phyloP scores from a whole-genome alignment of 2,888 invertebrate species.

The Cerceris rybyensis region DNA sequence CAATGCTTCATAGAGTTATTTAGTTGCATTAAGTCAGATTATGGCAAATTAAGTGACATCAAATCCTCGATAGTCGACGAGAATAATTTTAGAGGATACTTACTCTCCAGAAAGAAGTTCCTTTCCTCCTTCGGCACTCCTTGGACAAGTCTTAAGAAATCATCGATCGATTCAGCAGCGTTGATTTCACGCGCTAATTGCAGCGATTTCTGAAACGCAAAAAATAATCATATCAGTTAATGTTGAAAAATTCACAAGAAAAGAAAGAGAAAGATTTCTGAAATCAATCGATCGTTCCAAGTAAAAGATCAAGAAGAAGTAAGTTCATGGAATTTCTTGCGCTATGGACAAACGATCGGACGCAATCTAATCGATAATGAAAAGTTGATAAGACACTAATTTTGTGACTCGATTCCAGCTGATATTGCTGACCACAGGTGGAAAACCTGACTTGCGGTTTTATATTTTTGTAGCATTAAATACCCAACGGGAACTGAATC shows the following conservation, averaged over 20 bases:
- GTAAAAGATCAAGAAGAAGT: too few relatives aligned
- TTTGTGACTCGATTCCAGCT: neutral
- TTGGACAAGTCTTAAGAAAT: constrained; percentile 62
- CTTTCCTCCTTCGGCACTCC: constrained; percentile 42
- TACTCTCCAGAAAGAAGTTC: constrained; percentile 37
- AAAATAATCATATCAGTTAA: neutral
- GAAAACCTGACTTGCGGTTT: neutral
- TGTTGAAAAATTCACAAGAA: too few relatives aligned
- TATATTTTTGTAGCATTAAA: neutral
- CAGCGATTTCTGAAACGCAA: constrained; percentile 61
- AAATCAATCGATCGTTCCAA: too few relatives aligned
- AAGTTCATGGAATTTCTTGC: too few relatives aligned
- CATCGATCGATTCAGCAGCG: constrained; percentile 60
- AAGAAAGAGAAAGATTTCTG: too few relatives aligned
- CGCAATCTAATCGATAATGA: constrained; percentile 25
- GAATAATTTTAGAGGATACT: constrained; percentile 26
- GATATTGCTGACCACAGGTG: neutral
- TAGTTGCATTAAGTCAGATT: neutral
- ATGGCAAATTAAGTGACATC: neutral
- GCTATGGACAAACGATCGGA: neutral
- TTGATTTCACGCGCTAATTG: constrained; percentile 58
- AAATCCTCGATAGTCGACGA: too few relatives aligned
- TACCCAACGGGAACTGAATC: neutral
- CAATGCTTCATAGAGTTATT: too few relatives aligned
- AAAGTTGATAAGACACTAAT: constrained; percentile 18